phyloP scores from a whole-genome alignment of 2,888 invertebrate genomes.

The Argynnis bischoffii region DNA sequence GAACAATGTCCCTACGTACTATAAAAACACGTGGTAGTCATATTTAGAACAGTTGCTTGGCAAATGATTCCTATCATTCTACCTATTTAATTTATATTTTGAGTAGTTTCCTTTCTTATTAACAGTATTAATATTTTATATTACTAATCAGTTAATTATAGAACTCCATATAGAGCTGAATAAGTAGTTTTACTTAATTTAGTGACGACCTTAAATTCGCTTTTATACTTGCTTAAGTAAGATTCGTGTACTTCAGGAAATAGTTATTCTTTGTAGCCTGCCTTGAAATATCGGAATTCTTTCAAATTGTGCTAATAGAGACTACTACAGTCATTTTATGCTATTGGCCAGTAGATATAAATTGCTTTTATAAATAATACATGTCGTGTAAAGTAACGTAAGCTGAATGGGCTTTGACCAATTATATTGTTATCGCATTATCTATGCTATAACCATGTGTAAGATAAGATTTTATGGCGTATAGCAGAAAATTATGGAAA shows the following conservation, averaged over 20 bases:
- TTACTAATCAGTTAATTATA: not conserved
- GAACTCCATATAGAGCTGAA: too few species aligned
- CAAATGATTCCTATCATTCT: slow-evolving; percentile 8
- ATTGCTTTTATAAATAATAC: slow-evolving; percentile 16
- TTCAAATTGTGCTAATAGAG: slow-evolving; percentile 25
- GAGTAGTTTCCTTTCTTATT: not conserved
- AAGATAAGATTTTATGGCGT: slow-evolving; percentile 22
- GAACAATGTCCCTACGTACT: slow-evolving; percentile 58
- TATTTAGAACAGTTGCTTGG: slow-evolving; percentile 56
- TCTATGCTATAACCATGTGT: slow-evolving; percentile 20
- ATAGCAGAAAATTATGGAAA: slow-evolving; percentile 15
- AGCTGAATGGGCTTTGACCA: slow-evolving; percentile 15
- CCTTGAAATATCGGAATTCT: slow-evolving; percentile 31
- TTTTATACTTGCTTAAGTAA: slow-evolving; percentile 1
- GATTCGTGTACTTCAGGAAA: slow-evolving; percentile 23
- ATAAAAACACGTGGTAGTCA: slow-evolving; percentile 64
- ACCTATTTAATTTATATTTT: not conserved
- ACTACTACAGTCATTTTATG: slow-evolving; percentile 6
- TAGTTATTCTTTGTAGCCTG: slow-evolving; percentile 23
- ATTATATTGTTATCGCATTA: slow-evolving; percentile 17
- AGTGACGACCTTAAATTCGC: not conserved
- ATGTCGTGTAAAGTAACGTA: slow-evolving; percentile 1
- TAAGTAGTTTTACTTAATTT: not conserved
- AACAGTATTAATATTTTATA: not conserved
- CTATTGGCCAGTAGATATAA: slow-evolving; percentile 17